Conservation (phyloP, 1,140 invertebrate genomes). For the Vollenhovia emeryi region DNA sequence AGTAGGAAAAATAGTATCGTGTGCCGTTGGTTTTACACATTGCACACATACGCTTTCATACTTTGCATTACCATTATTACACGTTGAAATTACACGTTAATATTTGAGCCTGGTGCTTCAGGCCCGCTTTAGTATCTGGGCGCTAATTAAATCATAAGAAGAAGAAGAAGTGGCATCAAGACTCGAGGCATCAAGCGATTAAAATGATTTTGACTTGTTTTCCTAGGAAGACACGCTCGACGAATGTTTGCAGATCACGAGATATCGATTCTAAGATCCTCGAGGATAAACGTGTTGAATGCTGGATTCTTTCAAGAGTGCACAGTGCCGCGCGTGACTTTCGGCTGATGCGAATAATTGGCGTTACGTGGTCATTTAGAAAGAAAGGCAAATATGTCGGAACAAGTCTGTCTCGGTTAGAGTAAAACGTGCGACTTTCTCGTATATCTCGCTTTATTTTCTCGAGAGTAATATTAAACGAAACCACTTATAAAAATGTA, state of each 20-base stretch:
- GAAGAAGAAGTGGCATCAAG: neutral
- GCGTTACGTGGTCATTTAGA: neutral
- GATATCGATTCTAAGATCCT: neutral
- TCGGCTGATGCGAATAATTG: neutral
- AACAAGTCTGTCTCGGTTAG: neutral
- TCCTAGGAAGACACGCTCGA: neutral
- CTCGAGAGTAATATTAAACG: neutral
- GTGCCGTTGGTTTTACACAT: too few relatives aligned
- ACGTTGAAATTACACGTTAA: too few relatives aligned
- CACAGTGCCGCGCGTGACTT: neutral
- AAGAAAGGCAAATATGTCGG: neutral
- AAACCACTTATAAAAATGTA: neutral
- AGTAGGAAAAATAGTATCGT: too few relatives aligned
- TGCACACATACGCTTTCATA: too few relatives aligned
- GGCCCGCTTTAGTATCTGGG: too few relatives aligned
- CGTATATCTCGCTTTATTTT: neutral
- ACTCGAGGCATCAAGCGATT: neutral
- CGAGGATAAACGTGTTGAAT: neutral
- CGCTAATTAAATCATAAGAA: too few relatives aligned
- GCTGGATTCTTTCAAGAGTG: neutral
- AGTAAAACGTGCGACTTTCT: neutral
- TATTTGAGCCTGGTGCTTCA: too few relatives aligned
- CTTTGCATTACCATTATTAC: too few relatives aligned
- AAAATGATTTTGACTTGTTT: neutral
- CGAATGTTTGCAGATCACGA: neutral